A percentile compares a stretch with the other conserved stretches of the same genome.
These are phyloP conservation scores for Rhadinocentrus ornatus DNA, from an alignment of 2,797 vertebrate species.

Conservation along the genomic window DNA sequence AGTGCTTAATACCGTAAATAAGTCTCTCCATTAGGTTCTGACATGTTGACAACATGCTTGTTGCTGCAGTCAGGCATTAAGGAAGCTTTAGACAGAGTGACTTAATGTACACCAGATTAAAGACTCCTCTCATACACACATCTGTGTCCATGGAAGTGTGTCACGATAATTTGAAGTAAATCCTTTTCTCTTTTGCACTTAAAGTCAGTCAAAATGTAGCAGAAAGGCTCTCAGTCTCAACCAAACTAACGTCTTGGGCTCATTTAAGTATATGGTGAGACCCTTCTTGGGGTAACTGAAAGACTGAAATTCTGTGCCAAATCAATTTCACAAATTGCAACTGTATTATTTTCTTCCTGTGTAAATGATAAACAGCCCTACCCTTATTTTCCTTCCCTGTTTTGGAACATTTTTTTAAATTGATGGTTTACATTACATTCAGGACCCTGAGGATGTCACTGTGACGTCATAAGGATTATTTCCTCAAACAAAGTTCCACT, in stretches of 20 bases:
- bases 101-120: conserved; percentile 76
- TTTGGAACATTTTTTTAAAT: neutral
- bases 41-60: conserved; percentile 61
- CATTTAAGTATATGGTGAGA: conserved; percentile 19
- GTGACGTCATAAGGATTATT: neutral
- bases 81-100: conserved; percentile 55
- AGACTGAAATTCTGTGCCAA: neutral
- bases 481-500: neutral
- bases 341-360: neutral
- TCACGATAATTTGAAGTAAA: conserved; percentile 48
- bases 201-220: conserved; percentile 26
- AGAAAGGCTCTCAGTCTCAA: conserved; percentile 40
- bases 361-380: neutral
- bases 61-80: conserved; percentile 58
- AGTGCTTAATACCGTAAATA: conserved; percentile 60
- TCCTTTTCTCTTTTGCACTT: conserved; percentile 37
- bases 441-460: neutral
- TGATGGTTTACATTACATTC: neutral
- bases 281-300: conserved; percentile 1
- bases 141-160: conserved; percentile 49
- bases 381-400: neutral
- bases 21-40: conserved; percentile 57
- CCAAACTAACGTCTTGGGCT: conserved; percentile 10
- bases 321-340: neutral
- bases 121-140: conserved; percentile 62